A percentile compares a stretch with the other conserved stretches of the same genome.
Evolutionary conservation across 2,113 vertebrate genomes (phyloP).

Genomic region (Pygathrix nemaeus): DNA sequence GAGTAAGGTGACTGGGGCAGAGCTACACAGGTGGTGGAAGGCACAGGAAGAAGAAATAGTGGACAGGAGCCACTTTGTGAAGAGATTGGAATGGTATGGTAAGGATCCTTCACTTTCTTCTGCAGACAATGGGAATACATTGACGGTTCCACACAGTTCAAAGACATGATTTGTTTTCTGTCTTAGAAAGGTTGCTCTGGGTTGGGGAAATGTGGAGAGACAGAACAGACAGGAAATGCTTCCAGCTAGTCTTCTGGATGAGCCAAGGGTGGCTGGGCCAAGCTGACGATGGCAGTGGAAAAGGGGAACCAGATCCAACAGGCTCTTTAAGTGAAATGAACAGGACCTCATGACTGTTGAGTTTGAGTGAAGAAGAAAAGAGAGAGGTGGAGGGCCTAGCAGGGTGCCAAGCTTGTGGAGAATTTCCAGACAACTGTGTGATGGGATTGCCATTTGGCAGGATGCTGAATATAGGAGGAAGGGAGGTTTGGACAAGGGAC

Average conservation of each 20-base stretch:
- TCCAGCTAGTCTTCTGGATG: not conserved
- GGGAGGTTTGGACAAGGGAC: not conserved
- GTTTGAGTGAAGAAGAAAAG: not conserved
- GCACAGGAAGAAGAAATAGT: not conserved
- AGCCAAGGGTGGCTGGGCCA: not conserved
- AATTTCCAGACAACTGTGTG: not conserved
- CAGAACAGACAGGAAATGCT: not conserved
- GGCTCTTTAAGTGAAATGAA: not conserved
- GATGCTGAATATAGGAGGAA: not conserved
- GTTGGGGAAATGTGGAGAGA: not conserved
- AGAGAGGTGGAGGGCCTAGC: not conserved
- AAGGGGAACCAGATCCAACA: not conserved
- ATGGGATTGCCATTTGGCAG: too few species aligned
- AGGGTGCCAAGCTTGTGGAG: not conserved
- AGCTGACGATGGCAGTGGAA: not conserved
- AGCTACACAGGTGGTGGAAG: not conserved
- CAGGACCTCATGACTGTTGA: not conserved
- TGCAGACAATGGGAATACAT: not conserved
- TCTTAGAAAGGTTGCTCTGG: not conserved
- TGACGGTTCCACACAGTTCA: not conserved
- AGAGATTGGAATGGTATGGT: not conserved
- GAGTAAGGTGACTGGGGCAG: not conserved
- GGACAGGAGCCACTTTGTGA: not conserved
- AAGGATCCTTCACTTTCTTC: not conserved
- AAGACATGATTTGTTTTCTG: not conserved